Evolutionary conservation across 2,797 vertebrate genomes (phyloP), one percentile per base, ranked within the genome.

Genomic region (Apodemus agrarius): DNA sequence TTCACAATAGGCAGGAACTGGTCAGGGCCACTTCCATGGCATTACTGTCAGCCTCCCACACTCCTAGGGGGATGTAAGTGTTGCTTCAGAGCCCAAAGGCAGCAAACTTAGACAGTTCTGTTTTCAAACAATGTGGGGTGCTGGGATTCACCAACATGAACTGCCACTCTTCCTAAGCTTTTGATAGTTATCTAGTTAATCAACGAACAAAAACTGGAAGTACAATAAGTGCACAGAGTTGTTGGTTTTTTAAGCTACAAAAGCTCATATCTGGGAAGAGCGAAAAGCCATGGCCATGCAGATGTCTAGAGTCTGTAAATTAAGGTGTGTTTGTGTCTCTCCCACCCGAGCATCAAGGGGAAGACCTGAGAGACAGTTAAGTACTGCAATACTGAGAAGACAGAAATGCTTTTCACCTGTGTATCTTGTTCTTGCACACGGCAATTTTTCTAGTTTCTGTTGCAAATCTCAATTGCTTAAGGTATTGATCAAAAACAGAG

Each of bases 261-360:
- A 94, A 52, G 29, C 67, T 78, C n/a, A 67, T 34, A 74, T 57
- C 91, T 84, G 79, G 76, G 67, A 93, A 79, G 57, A 83, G 19
- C 61, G n/a, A 52, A 49, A 83, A 96, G 67, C 29, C 29, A 61
- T 3, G 17, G n/a, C 37, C 67, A 54, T 59, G 34, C 29, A 79
- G 22, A 74, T 22, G 52, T 9, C 13, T 75, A 52, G 29, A 69
- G 67, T 59, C 16, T 40, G 14, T 86, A 93, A 93, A 90, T 29
- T 52, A 89, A 83, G 54, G 26, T 37, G n/a, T 72, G 69, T 21
- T 72, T 72, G 69, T 21, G 6, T n/a, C 19, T 37, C 17, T n/a
- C 17, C 69, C 8, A 72, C 69, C n/a, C 69, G 8, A 72, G 3
- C 69, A 72, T 37, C 69, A 37, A 3, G 34, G 22, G 34, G 52